Percentiles rank a stretch among this genome's conserved stretches.
Evolutionary conservation across 2,797 vertebrate species (phyloP).

Genomic region (Alauda arvensis): DNA sequence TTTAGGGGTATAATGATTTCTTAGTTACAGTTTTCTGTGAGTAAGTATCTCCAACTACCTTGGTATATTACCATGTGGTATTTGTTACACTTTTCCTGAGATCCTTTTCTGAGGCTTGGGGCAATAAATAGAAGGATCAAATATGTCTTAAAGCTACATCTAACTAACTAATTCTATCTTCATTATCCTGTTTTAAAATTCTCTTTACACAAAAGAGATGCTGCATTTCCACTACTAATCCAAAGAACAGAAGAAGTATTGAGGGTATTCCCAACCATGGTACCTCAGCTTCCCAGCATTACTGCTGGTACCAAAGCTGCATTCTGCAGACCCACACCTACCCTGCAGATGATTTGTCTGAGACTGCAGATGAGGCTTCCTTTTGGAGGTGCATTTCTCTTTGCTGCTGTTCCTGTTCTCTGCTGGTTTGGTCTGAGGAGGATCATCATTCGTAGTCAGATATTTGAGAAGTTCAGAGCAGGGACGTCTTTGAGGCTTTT

Average conservation of each 20-base stretch:
- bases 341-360: constrained; percentile 93
- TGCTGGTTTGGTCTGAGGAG: constrained; percentile 89
- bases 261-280: background rate
- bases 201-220: background rate
- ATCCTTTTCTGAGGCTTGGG: background rate
- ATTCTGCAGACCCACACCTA: constrained; percentile 76
- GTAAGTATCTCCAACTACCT: background rate
- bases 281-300: background rate
- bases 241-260: background rate
- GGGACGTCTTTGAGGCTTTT: constrained; percentile 92
- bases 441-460: constrained; percentile 95
- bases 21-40: constrained; percentile 12
- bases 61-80: background rate
- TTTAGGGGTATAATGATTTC: constrained; percentile 36
- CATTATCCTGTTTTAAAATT: background rate
- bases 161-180: constrained; percentile 17
- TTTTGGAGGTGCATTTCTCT: constrained; percentile 92
- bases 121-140: background rate
- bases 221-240: background rate
- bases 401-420: constrained; percentile 80
- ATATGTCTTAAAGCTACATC: background rate
- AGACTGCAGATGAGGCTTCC: constrained; percentile 84
- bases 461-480: constrained; percentile 99
- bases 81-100: background rate
- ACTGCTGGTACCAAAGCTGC: background rate